Evolutionary conservation across 2,888 invertebrate genomes (phyloP).

Genomic region (Clunio marinus): DNA sequence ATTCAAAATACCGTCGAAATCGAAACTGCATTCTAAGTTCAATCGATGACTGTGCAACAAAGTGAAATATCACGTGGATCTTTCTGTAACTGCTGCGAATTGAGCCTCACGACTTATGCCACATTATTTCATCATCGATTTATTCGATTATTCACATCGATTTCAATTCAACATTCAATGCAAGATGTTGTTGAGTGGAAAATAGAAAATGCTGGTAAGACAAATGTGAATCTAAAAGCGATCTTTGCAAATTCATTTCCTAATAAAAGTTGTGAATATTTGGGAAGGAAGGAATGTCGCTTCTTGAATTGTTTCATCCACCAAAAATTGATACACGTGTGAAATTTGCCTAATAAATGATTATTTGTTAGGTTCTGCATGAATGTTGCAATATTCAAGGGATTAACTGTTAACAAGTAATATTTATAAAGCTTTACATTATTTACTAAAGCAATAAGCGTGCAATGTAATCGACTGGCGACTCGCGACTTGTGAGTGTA

Average conservation of each 20-base stretch:
- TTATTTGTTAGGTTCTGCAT: neutral
- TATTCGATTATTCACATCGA: neutral
- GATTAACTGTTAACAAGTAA: conserved; percentile 34
- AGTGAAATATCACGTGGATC: neutral
- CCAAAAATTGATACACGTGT: too few relatives aligned
- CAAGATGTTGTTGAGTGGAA: neutral
- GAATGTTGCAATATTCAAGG: neutral
- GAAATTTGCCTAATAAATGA: neutral
- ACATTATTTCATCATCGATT: neutral
- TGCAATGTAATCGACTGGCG: too few relatives aligned
- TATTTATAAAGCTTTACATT: neutral
- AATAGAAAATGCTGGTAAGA: neutral
- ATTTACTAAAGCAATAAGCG: conserved; percentile 12
- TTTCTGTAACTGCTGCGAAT: conserved; percentile 19
- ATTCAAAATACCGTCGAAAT: neutral
- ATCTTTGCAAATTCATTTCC: neutral
- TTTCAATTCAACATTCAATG: neutral
- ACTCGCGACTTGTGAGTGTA: neutral
- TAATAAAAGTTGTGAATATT: neutral
- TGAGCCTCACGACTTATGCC: conserved; percentile 20
- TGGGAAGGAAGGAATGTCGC: too few relatives aligned
- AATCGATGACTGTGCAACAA: neutral
- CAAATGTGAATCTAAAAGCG: neutral
- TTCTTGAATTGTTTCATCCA: too few relatives aligned
- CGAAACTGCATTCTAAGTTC: neutral